phyloP scores from a whole-genome alignment of 2,113 vertebrate genomes.

The Urocitellus parryii region DNA sequence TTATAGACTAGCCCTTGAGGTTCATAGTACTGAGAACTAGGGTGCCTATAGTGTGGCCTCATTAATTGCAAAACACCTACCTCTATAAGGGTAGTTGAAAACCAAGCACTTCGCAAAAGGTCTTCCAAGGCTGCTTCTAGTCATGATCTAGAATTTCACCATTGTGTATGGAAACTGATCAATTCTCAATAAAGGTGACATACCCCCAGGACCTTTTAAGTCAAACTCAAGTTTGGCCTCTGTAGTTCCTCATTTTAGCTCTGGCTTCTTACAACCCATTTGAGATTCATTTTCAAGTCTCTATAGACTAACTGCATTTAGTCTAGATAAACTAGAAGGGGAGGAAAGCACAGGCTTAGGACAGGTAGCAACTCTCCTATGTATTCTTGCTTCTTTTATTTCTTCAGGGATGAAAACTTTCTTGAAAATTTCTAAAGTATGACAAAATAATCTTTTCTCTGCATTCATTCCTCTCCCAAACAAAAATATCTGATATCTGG shows the following conservation, averaged over 20 bases:
- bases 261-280: not conserved
- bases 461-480: not conserved
- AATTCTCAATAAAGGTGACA: not conserved
- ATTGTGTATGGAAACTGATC: slow-evolving; percentile 37
- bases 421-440: slow-evolving; percentile 24
- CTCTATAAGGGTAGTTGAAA: not conserved
- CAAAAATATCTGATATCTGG: not conserved
- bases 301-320: slow-evolving; percentile 1
- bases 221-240: not conserved
- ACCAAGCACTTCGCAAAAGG: not conserved
- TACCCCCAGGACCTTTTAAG: not conserved
- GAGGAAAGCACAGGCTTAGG: slow-evolving; percentile 21
- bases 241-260: slow-evolving; percentile 24
- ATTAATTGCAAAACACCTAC: slow-evolving; percentile 3
- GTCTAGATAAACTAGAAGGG: slow-evolving; percentile 27
- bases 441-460: not conserved
- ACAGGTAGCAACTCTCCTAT: not conserved
- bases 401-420: not conserved
- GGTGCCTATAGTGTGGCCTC: not conserved
- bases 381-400: slow-evolving; percentile 34
- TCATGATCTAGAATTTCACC: not conserved
- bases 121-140: not conserved
- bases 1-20: not conserved
- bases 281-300: slow-evolving; percentile 35
- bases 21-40: slow-evolving; percentile 29